A percentile compares a stretch with the other conserved stretches of the same genome.
Conservation (phyloP, 2,113 vertebrate genomes). For the Hypomesus transpacificus region DNA sequence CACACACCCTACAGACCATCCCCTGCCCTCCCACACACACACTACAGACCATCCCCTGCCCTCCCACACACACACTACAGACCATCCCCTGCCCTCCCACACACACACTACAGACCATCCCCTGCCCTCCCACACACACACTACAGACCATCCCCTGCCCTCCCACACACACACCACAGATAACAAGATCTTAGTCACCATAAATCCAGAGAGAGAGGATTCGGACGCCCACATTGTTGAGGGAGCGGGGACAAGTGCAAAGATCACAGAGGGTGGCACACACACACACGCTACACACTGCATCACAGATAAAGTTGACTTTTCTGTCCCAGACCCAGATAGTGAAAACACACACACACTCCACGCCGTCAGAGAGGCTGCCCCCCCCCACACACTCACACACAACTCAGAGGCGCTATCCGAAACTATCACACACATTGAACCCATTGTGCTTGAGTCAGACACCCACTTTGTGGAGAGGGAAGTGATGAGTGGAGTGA, state of each 20-base stretch:
- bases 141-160: background rate
- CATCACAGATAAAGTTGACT: background rate
- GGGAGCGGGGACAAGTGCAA: background rate
- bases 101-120: too few relatives aligned
- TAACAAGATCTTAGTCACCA: background rate
- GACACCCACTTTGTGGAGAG: constrained; percentile 12
- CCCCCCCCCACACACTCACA: background rate
- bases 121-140: too few relatives aligned
- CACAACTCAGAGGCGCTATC: background rate
- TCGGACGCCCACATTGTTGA: background rate
- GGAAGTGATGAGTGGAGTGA: constrained; percentile 33
- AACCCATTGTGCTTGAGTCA: constrained; percentile 9
- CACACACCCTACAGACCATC: too few relatives aligned
- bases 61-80: too few relatives aligned
- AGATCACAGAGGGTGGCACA: background rate
- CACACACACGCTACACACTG: background rate
- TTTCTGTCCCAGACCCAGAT: background rate
- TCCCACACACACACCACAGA: background rate
- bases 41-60: background rate
- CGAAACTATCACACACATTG: background rate
- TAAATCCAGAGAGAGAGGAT: background rate
- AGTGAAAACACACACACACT: background rate
- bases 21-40: too few relatives aligned
- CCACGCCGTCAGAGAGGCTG: background rate
- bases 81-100: too few relatives aligned